These are phyloP conservation scores for Myotis brandtii DNA, from an alignment of 2,113 vertebrate species.

Conservation along the genomic window DNA sequence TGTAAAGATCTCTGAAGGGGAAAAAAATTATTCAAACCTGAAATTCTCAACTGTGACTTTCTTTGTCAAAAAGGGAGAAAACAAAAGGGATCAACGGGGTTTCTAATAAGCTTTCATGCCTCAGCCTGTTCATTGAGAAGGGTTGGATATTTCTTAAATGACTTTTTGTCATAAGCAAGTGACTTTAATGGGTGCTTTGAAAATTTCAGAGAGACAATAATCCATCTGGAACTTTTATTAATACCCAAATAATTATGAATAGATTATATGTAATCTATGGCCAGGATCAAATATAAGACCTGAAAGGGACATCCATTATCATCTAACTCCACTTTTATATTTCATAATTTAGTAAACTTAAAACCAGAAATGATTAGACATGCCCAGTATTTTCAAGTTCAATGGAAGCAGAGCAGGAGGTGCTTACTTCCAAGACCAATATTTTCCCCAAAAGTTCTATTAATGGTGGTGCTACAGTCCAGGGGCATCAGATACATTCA, in stretches of 20 bases:
- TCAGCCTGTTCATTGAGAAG: neutral
- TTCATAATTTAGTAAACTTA: neutral
- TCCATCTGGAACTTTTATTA: neutral
- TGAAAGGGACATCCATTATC: neutral
- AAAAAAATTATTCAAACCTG: neutral
- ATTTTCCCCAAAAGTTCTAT: neutral
- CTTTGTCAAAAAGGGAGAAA: neutral
- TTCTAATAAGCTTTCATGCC: neutral
- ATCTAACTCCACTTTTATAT: neutral
- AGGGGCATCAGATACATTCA: neutral
- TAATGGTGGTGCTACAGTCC: neutral
- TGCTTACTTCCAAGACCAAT: neutral
- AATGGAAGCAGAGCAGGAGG: rapidly evolving
- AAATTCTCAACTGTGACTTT: neutral
- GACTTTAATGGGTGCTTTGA: neutral
- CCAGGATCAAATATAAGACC: neutral
- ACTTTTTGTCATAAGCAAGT: neutral
- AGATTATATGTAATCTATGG: neutral
- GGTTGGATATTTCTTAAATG: neutral
- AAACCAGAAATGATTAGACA: neutral
- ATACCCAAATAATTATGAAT: neutral
- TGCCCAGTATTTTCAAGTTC: neutral
- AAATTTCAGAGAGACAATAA: neutral
- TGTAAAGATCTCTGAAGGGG: neutral
- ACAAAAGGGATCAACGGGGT: neutral